These are phyloP conservation scores for Drosophila macrospina DNA, from an alignment of 2,888 invertebrate species.

Conservation along the genomic window DNA sequence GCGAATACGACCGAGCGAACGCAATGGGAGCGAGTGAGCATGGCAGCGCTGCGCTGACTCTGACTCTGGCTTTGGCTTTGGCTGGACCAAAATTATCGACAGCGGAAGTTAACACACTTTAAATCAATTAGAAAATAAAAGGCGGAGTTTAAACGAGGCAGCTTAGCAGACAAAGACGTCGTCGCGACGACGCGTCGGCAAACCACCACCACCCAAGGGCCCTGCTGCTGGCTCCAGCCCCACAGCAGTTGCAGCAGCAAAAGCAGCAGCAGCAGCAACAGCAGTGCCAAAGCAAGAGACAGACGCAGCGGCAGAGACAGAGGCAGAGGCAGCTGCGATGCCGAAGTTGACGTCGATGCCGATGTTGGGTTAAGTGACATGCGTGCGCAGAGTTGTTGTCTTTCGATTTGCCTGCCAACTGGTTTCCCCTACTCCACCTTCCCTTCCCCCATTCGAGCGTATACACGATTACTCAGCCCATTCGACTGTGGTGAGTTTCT, in stretches of 20 bases:
- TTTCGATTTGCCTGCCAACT: slow-evolving; percentile 66
- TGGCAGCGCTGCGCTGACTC: slow-evolving; percentile 49
- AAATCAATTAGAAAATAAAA: slow-evolving; percentile 83
- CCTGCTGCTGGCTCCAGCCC: not conserved
- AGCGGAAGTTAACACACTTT: slow-evolving; percentile 83
- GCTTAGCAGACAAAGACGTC: slow-evolving; percentile 64
- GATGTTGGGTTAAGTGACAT: slow-evolving; percentile 51
- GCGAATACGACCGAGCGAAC: slow-evolving; percentile 9
- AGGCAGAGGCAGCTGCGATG: not conserved
- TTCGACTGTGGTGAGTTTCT: slow-evolving; percentile 56
- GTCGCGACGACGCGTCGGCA: slow-evolving; percentile 32
- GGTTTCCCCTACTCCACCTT: slow-evolving; percentile 33
- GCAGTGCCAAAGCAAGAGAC: slow-evolving; percentile 2
- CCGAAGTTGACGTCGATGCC: slow-evolving; percentile 1
- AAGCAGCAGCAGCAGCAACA: not conserved
- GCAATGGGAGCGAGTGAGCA: slow-evolving; percentile 13
- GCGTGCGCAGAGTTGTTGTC: slow-evolving; percentile 64
- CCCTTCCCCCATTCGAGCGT: not conserved
- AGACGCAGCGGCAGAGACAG: not conserved
- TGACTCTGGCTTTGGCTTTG: slow-evolving; percentile 20
- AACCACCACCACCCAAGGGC: slow-evolving; percentile 39
- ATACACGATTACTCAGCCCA: not conserved
- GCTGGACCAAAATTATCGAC: slow-evolving; percentile 82
- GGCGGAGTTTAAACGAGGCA: slow-evolving; percentile 82
- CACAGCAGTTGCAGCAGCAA: not conserved